These are phyloP conservation scores for Tetragonula carbonaria DNA, from an alignment of 2,888 invertebrate species.

Conservation along the genomic window DNA sequence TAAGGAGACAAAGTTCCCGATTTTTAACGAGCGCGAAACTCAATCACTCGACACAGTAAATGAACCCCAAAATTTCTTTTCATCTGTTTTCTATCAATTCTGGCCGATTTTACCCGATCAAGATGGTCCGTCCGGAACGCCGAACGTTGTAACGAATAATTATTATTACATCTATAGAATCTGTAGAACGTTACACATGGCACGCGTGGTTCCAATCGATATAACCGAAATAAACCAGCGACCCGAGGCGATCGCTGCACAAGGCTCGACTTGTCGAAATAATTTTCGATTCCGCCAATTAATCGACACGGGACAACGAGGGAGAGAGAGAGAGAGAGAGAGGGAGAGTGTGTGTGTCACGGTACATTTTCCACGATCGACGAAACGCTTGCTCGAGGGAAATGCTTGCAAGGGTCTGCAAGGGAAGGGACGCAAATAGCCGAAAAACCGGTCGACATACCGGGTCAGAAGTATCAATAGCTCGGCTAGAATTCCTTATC, in stretches of 20 bases:
- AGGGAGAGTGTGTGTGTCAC: neutral
- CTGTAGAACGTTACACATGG: neutral
- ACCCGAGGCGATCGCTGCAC: neutral
- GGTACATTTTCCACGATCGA: neutral
- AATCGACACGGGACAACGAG: neutral
- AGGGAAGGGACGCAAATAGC: conserved; percentile 8
- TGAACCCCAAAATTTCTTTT: no score
- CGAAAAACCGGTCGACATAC: conserved; percentile 79
- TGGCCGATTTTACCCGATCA: neutral
- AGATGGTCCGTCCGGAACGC: neutral
- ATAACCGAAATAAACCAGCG: conserved; percentile 6
- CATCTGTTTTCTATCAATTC: neutral
- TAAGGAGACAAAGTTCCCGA: no score
- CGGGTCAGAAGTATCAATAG: conserved; percentile 79
- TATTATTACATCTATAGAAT: neutral
- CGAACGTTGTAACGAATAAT: neutral
- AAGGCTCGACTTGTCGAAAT: neutral
- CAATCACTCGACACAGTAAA: no score
- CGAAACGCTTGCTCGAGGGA: neutral
- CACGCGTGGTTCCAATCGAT: neutral
- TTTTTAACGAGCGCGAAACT: no score
- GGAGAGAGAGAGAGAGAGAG: no score
- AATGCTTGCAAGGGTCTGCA: neutral
- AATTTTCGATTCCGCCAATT: conserved; percentile 15
- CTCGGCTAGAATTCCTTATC: conserved; percentile 76